These are phyloP conservation scores for Phasia obesa DNA, from an alignment of 2,888 invertebrate species.

Conservation along the genomic window DNA sequence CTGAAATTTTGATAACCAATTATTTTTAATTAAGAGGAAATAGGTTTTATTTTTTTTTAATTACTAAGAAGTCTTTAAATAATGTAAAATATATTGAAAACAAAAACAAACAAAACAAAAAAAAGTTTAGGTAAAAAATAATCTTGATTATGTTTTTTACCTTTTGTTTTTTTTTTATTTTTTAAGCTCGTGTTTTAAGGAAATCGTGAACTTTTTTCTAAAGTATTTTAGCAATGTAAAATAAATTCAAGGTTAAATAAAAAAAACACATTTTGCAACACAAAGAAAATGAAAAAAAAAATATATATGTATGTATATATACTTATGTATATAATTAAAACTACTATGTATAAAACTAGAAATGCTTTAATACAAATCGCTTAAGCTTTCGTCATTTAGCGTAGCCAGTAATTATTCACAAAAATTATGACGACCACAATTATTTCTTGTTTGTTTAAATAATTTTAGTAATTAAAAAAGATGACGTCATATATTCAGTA, in stretches of 20 bases:
- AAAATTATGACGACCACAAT: slow-evolving; percentile 29
- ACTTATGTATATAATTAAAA: neutral
- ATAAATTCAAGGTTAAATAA: slow-evolving; percentile 42
- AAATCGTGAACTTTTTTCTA: slow-evolving; percentile 6
- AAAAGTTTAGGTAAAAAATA: no score
- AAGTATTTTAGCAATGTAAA: neutral
- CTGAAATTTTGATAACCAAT: no score
- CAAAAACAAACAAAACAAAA: no score
- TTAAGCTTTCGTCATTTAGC: no score
- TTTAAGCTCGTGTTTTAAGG: neutral
- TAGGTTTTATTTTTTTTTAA: no score
- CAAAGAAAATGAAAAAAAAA: neutral
- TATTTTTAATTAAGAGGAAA: no score
- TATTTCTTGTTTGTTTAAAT: neutral
- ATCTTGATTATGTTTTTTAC: neutral
- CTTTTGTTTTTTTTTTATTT: neutral
- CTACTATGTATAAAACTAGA: no score
- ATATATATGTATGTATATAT: neutral
- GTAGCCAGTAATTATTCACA: neutral
- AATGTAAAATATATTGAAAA: no score
- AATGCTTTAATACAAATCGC: no score
- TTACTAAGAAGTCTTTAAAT: no score
- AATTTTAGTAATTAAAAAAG: slow-evolving; percentile 20
- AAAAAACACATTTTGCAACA: neutral
- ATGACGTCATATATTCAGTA: slow-evolving; percentile 29